phyloP scores from a whole-genome alignment of 2,113 vertebrate species.

The Takifugu bimaculatus region DNA sequence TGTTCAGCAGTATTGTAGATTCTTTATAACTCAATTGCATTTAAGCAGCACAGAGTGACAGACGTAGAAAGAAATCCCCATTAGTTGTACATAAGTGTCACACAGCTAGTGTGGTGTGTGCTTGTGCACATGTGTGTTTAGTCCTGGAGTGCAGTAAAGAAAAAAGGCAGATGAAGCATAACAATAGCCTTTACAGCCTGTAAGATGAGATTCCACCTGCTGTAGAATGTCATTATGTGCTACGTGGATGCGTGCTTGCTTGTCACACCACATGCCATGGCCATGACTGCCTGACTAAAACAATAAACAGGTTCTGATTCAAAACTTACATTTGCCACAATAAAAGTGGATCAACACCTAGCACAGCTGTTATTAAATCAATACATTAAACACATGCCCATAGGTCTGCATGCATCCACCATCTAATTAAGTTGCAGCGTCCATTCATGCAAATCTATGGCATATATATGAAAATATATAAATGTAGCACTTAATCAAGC shows the following conservation, averaged over 20 bases:
- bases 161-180: slow-evolving; percentile 33
- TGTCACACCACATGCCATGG: neutral
- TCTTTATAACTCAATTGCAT: neutral
- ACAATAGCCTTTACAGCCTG: slow-evolving; percentile 60
- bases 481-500: too few relatives aligned
- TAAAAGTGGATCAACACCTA: neutral
- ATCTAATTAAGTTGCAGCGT: neutral
- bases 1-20: too few relatives aligned
- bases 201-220: slow-evolving; percentile 65
- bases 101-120: slow-evolving; percentile 3
- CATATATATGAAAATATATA: neutral
- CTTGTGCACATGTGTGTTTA: slow-evolving; percentile 1
- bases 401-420: too few relatives aligned
- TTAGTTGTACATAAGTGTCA: slow-evolving; percentile 49
- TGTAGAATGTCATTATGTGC: slow-evolving; percentile 34
- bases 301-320: slow-evolving; percentile 11
- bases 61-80: slow-evolving; percentile 51
- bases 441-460: neutral
- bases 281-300: slow-evolving; percentile 1
- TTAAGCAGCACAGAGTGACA: slow-evolving; percentile 43
- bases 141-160: slow-evolving; percentile 30
- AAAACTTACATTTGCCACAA: neutral
- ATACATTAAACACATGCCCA: neutral
- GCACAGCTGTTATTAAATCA: neutral
- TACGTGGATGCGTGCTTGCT: slow-evolving; percentile 26